Conservation (phyloP, 2,888 invertebrate species). For the Alloplasta piceator region DNA sequence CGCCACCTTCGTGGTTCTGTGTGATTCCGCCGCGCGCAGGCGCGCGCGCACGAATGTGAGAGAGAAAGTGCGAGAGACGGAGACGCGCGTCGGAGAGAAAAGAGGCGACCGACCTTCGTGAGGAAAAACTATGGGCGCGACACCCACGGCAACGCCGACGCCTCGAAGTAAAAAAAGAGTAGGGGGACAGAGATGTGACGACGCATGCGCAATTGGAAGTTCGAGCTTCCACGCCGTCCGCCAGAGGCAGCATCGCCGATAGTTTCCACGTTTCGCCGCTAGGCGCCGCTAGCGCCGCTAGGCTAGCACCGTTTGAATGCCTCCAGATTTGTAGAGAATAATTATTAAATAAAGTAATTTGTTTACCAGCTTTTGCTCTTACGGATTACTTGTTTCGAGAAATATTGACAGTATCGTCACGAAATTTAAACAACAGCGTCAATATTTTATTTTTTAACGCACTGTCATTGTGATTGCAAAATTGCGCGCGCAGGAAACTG, state of each 20-base stretch:
- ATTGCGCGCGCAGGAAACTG: constrained; percentile 66
- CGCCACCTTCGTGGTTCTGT: constrained; percentile 66
- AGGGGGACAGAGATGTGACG: not conserved
- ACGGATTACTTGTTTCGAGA: not conserved
- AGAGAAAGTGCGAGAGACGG: constrained; percentile 15
- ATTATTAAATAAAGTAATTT: constrained; percentile 19
- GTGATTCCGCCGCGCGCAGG: constrained; percentile 31
- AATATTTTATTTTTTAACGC: constrained; percentile 7
- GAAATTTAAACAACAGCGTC: not conserved
- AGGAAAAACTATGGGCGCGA: constrained; percentile 42
- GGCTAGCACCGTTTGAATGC: constrained; percentile 21
- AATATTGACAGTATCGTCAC: not conserved
- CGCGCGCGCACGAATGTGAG: constrained; percentile 35
- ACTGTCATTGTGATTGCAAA: constrained; percentile 15
- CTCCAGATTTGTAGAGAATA: constrained; percentile 16
- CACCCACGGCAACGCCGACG: constrained; percentile 61
- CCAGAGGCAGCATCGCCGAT: not conserved
- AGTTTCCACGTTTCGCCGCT: constrained; percentile 29
- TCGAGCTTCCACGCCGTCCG: not conserved
- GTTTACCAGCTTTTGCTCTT: no score
- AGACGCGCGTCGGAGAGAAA: constrained; percentile 26
- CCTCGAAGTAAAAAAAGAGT: constrained; percentile 16
- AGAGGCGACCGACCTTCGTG: constrained; percentile 42
- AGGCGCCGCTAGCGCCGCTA: no score
- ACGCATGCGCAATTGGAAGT: constrained; percentile 16